Evolutionary conservation across 2,888 invertebrate genomes (phyloP).

Genomic region (Mermis nigrescens): DNA sequence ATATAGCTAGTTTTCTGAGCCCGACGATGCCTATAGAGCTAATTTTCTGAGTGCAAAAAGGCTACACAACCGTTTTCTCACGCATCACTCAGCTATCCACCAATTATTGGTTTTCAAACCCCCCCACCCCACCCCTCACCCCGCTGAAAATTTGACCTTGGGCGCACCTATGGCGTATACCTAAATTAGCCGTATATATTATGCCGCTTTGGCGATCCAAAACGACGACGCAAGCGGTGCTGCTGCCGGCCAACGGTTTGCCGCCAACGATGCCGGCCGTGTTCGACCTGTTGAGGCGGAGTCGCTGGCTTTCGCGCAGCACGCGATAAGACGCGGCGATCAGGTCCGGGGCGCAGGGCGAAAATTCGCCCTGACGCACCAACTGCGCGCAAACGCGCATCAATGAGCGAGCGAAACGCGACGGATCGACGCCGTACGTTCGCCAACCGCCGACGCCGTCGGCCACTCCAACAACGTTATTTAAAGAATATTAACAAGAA

Average conservation of each 20-base stretch:
- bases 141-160: not conserved
- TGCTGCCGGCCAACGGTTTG: conserved; percentile 49
- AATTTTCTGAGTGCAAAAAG: too few species aligned
- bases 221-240: conserved; percentile 88
- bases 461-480: too few species aligned
- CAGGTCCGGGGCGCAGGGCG: conserved; percentile 59
- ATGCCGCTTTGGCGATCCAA: conserved; percentile 69
- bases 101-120: too few species aligned
- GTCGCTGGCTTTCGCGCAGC: conserved; percentile 71
- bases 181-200: conserved; percentile 79
- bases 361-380: conserved; percentile 68
- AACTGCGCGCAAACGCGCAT: conserved; percentile 85
- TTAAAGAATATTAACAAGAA: conserved; percentile 38
- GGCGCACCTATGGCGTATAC: not conserved
- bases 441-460: conserved; percentile 98
- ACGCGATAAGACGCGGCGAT: conserved; percentile 75
- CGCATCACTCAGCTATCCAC: too few species aligned
- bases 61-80: too few species aligned
- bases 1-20: too few species aligned
- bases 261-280: too few species aligned
- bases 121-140: too few species aligned
- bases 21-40: too few species aligned
- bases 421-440: conserved; percentile 88
- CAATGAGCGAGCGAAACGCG: conserved; percentile 75
- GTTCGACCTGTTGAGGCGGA: conserved; percentile 48